Conservation (phyloP, 1,140 invertebrate species). For the Calliphora vicina region DNA sequence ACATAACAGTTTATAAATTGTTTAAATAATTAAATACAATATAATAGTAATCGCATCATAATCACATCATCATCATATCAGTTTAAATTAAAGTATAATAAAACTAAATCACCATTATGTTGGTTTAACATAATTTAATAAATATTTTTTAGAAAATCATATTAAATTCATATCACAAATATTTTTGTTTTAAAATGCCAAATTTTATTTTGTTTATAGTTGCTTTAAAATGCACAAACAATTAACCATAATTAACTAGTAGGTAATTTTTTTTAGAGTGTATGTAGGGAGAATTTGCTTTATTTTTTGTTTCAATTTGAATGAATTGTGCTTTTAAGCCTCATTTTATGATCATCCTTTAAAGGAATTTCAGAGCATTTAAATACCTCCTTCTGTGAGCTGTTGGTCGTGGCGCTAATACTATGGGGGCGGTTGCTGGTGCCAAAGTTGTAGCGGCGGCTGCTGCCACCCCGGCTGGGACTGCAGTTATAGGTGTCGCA, state of each 20-base stretch:
- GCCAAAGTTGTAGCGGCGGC: conserved; percentile 65
- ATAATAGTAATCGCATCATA: no score
- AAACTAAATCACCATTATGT: no score
- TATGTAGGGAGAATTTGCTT: not conserved
- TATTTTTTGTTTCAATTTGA: not conserved
- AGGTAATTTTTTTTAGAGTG: not conserved
- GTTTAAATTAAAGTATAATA: no score
- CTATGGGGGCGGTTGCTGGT: conserved; percentile 63
- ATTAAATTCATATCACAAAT: no score
- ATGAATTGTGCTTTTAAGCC: conserved; percentile 57
- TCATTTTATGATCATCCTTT: not conserved
- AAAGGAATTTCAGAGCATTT: not conserved
- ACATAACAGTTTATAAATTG: no score
- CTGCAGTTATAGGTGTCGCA: conserved; percentile 66
- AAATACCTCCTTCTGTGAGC: conserved; percentile 65
- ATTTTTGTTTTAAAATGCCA: no score
- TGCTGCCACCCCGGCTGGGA: conserved; percentile 63
- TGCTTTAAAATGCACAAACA: not conserved
- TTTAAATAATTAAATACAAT: no score
- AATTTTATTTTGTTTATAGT: no score
- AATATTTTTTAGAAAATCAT: no score
- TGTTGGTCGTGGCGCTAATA: conserved; percentile 64
- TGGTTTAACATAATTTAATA: no score
- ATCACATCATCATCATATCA: no score
- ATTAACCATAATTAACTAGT: not conserved